Percentiles rank a stretch among this genome's conserved stretches.
Conservation (phyloP, 1,140 invertebrate species). For the Mercenaria mercenaria region DNA sequence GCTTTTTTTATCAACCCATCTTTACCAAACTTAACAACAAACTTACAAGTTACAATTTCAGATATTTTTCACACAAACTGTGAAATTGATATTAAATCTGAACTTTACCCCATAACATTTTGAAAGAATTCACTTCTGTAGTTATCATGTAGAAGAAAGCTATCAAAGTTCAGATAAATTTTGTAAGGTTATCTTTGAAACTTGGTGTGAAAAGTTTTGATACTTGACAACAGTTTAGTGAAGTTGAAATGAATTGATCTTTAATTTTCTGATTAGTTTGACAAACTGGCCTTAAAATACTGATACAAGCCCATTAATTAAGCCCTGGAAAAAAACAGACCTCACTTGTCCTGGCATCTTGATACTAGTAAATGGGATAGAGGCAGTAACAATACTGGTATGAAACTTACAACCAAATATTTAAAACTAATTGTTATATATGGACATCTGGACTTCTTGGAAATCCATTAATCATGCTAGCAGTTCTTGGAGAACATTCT, state of each 20-base stretch:
- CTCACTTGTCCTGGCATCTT: too few species aligned
- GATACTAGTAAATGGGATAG: too few species aligned
- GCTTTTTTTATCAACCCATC: too few species aligned
- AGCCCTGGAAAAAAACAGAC: neutral
- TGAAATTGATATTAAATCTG: neutral
- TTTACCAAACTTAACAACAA: neutral
- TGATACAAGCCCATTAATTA: neutral
- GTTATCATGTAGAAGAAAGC: slow-evolving; percentile 18
- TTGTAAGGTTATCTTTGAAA: neutral
- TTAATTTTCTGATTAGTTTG: neutral
- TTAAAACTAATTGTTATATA: too few species aligned
- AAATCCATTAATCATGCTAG: too few species aligned
- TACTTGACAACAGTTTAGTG: slow-evolving; percentile 2
- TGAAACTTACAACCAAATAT: too few species aligned
- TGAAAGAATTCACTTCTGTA: neutral
- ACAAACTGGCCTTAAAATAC: neutral
- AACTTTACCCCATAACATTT: neutral
- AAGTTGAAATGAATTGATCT: neutral
- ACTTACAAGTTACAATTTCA: neutral
- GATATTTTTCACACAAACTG: slow-evolving; percentile 23
- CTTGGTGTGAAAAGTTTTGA: slow-evolving; percentile 7
- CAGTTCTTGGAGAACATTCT: too few species aligned
- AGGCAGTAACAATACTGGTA: too few species aligned
- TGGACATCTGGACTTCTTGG: too few species aligned
- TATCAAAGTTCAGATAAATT: slow-evolving; percentile 15